Base-by-base conservation (phyloP, 2,113 vertebrate genomes). In the Canis aureus region DNA sequence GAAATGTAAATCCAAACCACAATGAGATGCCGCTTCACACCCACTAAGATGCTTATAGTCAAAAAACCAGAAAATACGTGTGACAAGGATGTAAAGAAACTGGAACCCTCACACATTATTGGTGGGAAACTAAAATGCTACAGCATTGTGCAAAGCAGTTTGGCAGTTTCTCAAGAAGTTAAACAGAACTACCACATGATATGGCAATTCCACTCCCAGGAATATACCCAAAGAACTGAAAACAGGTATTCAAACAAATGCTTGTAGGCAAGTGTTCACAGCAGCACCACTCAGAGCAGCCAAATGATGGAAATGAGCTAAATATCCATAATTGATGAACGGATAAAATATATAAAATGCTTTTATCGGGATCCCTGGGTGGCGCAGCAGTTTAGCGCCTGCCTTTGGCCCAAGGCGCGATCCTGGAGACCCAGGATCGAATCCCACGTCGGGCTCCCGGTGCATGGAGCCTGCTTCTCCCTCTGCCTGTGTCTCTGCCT, bases 1-100 rank as follows among this genome's bases (percentile, higher is more conserved):
- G 38, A 67, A 89, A 94, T 27, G 17, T 10, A 93, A 97, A 95
- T 57, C 16, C n/a, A 87, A 76, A 95, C 53, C 53, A 81, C 78
- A 92, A 59, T 3, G 3, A 89, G 23, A 89, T 73, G 19, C 8
- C 29, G 81, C 80, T 81, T 87, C 43, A 82, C 17, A 78, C 9
- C 73, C 59, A 87, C 29, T n/a, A 67, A n/a, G 12, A 81, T 23
- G 53, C 11, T 35, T 57, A 29, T 29, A 60, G 84, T 59, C 0
- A 10, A 49, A 91, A 89, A 59, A 20, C 23, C 57, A 78, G 71
- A 57, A 88, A 83, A 11, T 32, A 91, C 32, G 51, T 35, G 13
- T 49, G 57, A 16, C 67, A 35, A 29, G 23, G 22, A 85, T 60
- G 25, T 51, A 22, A 59, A 71, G 11, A 92, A 81, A 85, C 0